Evolutionary conservation across 2,113 vertebrate species (phyloP).

Genomic region (Dipodomys stephensi): DNA sequence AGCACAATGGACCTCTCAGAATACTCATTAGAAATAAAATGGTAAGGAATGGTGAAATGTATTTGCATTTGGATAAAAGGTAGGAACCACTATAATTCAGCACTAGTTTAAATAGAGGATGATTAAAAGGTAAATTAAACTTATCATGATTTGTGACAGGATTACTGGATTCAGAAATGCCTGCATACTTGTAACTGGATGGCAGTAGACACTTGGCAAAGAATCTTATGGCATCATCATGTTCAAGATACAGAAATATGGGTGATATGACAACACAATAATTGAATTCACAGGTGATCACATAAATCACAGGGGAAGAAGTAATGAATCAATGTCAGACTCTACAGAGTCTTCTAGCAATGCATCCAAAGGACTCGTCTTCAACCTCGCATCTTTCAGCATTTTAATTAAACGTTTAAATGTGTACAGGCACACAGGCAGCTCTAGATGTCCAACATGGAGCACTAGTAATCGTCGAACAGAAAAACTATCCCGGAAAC

Average conservation of each 20-base stretch:
- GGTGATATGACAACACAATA: background rate
- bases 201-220: background rate
- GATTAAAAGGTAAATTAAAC: background rate
- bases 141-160: background rate
- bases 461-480: background rate
- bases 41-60: background rate
- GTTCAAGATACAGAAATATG: background rate
- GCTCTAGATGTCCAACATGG: background rate
- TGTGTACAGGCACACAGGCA: background rate
- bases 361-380: background rate
- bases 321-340: conserved; percentile 39
- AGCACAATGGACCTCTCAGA: background rate
- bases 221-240: background rate
- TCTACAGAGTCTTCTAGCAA: background rate
- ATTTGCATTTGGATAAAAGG: background rate
- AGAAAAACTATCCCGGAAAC: background rate
- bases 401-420: conserved; percentile 40
- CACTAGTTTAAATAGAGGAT: background rate
- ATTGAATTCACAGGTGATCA: conserved; percentile 46
- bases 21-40: background rate
- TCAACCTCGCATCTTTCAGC: background rate
- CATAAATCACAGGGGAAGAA: conserved; percentile 40
- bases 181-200: background rate
- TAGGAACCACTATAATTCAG: background rate
- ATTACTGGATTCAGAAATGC: conserved; percentile 20